Evolutionary conservation across 92 coral and sea anemone species (phyloP), one percentile per base, ranked within the genome.

Genomic region (Heliopora coerulea): DNA sequence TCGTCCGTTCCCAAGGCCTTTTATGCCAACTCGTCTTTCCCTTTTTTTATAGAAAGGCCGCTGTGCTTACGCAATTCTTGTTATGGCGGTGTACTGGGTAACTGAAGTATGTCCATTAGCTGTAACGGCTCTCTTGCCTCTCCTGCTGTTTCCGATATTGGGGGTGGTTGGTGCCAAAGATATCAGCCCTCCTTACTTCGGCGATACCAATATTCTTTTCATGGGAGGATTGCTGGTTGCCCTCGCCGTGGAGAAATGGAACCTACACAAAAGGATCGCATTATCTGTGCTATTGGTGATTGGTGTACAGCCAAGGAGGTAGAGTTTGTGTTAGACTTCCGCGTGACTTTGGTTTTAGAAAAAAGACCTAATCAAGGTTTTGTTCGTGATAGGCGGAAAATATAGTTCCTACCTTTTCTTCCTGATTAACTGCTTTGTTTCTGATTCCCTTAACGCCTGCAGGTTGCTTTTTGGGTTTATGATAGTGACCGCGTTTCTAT

Each of bases 201-300:
- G 82, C 49, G 96, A 90, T 73, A 87, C 96, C 52, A 90, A 86
- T 54, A 89, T 83, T 31, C 68, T 90, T 37, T 90, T 90, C 29
- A 59, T 90, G 15, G 96, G 96, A 1, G 96, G 96, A 10, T 59
- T 90, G 37, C 84, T 90, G 64, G 81, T 90, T 29, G 96, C 96
- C 3, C 89, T 84, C 54, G 96, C 96, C 8, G 88, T 90, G 3
- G 96, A 90, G 52, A 84, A 87, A 27, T 90, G 96, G 84, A 87
- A 83, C 68, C 80, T 90, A 18, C 96, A 90, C 75, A 87, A 90
- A 60, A 80, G 89, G 44, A 88, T 88, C 8, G 89, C 89, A 0
- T 80, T 88, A 13, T 65, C 79, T 37, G 86, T 88, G 9, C 62
- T 88, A 52, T 73, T 88, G 42, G 56, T 83, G 21, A 83, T 85